Evolutionary conservation across 2,797 vertebrate genomes (phyloP).

Genomic region (Siniperca obscura): DNA sequence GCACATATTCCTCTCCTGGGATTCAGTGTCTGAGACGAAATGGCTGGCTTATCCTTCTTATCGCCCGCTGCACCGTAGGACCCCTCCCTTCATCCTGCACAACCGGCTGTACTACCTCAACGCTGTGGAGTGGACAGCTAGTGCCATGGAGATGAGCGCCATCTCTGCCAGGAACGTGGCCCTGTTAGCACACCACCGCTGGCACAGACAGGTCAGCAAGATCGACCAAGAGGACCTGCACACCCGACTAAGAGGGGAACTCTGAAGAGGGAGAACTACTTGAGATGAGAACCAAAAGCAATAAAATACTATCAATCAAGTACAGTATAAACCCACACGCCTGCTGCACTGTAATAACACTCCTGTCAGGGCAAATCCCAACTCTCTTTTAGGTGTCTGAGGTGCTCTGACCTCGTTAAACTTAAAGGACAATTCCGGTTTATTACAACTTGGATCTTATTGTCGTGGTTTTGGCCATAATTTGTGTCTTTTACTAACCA

Average conservation of each 20-base stretch:
- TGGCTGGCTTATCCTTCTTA: slow-evolving; percentile 93
- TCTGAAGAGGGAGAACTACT: slow-evolving; percentile 77
- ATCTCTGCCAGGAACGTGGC: slow-evolving; percentile 90
- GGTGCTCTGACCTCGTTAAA: background rate
- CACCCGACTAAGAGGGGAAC: slow-evolving; percentile 89
- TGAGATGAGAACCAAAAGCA: background rate
- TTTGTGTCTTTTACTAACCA: background rate
- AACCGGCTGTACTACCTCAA: slow-evolving; percentile 91
- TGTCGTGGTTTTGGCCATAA: background rate
- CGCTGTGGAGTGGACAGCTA: slow-evolving; percentile 90
- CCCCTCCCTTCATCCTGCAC: slow-evolving; percentile 90
- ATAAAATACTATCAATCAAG: slow-evolving; percentile 14
- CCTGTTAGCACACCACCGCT: slow-evolving; percentile 91
- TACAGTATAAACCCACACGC: background rate
- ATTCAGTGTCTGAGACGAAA: slow-evolving; percentile 79
- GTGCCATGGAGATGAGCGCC: slow-evolving; percentile 94
- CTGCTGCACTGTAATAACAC: slow-evolving; percentile 17
- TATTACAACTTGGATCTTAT: background rate
- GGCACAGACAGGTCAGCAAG: slow-evolving; percentile 82
- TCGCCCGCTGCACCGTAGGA: slow-evolving; percentile 79
- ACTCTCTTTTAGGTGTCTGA: slow-evolving; percentile 28
- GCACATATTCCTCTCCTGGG: slow-evolving; percentile 88
- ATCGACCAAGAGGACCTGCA: slow-evolving; percentile 93
- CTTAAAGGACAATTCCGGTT: background rate
- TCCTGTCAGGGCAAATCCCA: slow-evolving; percentile 28